Percentiles rank a stretch among this genome's conserved stretches.
Conservation (phyloP, 2,797 vertebrate genomes). For the Paratrypauchen microcephalus region DNA sequence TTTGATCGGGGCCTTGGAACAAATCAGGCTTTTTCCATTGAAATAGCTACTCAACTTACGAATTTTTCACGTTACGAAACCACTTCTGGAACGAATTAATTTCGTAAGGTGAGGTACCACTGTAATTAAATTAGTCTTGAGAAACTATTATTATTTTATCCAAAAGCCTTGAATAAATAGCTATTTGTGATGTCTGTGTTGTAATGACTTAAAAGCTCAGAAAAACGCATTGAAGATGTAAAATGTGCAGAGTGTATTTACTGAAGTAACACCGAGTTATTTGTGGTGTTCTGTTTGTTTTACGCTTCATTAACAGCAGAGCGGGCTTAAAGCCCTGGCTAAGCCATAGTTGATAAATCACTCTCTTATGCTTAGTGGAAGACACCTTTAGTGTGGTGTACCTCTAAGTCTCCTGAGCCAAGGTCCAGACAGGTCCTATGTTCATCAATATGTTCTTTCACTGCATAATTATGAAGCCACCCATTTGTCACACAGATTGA, state of each 20-base stretch:
- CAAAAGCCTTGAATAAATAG: background rate
- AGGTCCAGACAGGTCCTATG: background rate
- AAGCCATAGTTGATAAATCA: background rate
- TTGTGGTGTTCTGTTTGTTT: background rate
- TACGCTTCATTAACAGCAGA: background rate
- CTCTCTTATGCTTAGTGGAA: background rate
- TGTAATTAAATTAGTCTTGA: background rate
- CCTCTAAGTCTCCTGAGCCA: background rate
- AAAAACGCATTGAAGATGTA: background rate
- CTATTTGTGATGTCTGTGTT: background rate
- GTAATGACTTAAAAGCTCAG: background rate
- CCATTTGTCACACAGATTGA: background rate
- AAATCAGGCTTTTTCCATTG: too few species aligned
- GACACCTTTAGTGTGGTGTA: background rate
- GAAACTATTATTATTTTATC: background rate
- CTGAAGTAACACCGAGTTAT: background rate
- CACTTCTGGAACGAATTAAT: too few species aligned
- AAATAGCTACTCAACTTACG: too few species aligned
- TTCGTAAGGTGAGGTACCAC: too few species aligned
- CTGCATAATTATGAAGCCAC: background rate
- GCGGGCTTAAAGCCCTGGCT: background rate
- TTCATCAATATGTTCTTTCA: constrained; percentile 6
- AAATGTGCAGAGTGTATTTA: background rate
- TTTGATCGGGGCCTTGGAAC: too few species aligned
- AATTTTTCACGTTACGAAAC: too few species aligned